phyloP scores from a whole-genome alignment of 2,113 vertebrate species.

The Mesitornis unicolor region DNA sequence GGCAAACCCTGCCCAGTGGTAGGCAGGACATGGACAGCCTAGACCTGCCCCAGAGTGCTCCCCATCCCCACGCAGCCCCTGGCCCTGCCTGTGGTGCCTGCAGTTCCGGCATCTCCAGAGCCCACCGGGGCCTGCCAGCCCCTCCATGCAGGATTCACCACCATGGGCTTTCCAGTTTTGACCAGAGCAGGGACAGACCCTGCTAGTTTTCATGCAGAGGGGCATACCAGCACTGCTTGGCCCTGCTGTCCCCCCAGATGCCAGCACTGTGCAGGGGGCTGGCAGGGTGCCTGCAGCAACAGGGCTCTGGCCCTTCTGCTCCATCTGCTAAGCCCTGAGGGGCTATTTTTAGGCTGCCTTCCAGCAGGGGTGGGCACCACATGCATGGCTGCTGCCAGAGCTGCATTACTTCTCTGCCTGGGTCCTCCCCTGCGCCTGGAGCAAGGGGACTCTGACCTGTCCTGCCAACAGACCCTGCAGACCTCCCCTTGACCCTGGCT shows the following conservation, averaged over 20 bases:
- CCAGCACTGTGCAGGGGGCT: not conserved
- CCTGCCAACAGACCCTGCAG: not conserved
- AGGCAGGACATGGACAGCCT: not conserved
- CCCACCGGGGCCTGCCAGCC: not conserved
- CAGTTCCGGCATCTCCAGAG: not conserved
- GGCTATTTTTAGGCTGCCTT: not conserved
- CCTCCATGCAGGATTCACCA: accelerated
- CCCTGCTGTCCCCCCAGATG: not conserved
- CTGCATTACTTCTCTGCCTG: not conserved
- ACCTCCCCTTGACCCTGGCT: accelerated
- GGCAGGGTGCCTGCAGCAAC: not conserved
- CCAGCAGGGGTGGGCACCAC: accelerated
- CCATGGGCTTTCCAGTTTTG: not conserved
- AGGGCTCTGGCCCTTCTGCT: not conserved
- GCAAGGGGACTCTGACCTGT: not conserved
- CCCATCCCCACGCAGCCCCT: not conserved
- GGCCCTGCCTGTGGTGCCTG: not conserved
- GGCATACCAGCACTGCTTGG: not conserved
- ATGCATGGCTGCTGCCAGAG: not conserved
- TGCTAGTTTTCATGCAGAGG: not conserved
- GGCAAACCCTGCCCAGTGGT: not conserved
- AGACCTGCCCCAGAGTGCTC: not conserved
- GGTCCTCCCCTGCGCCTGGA: not conserved
- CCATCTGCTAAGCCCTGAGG: not conserved
- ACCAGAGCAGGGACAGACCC: not conserved